These are phyloP conservation scores for Helogale parvula DNA, from an alignment of 2,113 vertebrate species.

Conservation along the genomic window DNA sequence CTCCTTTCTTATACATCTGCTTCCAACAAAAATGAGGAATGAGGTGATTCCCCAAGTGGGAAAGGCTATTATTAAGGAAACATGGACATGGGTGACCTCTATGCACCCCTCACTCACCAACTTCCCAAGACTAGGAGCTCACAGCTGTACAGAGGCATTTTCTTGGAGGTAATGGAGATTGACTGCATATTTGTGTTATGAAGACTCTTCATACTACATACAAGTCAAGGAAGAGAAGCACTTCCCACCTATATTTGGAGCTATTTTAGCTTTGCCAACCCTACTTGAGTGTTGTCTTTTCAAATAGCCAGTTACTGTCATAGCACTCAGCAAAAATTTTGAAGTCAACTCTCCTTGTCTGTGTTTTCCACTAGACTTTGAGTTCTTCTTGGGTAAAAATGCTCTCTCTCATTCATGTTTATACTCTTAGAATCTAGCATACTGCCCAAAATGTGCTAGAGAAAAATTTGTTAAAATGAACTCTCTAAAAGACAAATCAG, in stretches of 20 bases:
- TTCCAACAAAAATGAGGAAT: not conserved
- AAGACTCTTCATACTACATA: not conserved
- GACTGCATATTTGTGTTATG: not conserved
- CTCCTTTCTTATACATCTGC: not conserved
- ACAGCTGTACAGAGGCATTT: not conserved
- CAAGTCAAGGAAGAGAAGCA: not conserved
- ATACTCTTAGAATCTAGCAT: not conserved
- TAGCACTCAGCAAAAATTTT: not conserved
- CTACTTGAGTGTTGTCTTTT: not conserved
- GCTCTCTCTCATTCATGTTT: not conserved
- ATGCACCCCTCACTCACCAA: not conserved
- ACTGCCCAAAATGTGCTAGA: not conserved
- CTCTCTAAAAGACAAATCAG: not conserved
- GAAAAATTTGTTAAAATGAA: not conserved
- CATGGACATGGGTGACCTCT: not conserved
- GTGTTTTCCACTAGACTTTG: not conserved
- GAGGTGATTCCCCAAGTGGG: not conserved
- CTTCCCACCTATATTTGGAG: slow-evolving; percentile 41
- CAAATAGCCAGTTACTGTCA: not conserved
- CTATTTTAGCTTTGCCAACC: slow-evolving; percentile 31
- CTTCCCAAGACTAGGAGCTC: not conserved
- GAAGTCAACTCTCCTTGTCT: not conserved
- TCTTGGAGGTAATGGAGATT: not conserved
- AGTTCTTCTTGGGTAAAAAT: not conserved
- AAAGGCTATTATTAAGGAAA: not conserved